phyloP scores from a whole-genome alignment of 2,888 invertebrate genomes.

The Lacanobia oleracea region DNA sequence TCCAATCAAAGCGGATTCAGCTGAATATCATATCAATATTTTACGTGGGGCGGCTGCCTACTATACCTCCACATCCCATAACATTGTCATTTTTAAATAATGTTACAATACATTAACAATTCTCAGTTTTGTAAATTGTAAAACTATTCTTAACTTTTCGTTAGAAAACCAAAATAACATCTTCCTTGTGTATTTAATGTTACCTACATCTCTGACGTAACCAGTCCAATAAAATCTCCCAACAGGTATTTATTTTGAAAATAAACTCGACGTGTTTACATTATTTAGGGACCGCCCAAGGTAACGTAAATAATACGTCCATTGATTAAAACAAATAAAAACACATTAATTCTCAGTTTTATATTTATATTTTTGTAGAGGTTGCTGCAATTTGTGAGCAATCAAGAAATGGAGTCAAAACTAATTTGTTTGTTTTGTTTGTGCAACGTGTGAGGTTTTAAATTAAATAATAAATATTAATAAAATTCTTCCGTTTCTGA shows the following conservation, averaged over 20 bases:
- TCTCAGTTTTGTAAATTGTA: neutral
- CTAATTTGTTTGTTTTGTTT: neutral
- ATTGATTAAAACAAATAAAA: conserved; percentile 52
- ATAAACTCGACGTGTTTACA: conserved; percentile 50
- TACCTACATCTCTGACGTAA: conserved; percentile 32
- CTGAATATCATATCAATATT: too few relatives aligned
- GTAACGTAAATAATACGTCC: conserved; percentile 48
- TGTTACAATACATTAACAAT: neutral
- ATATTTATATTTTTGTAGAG: conserved; percentile 34
- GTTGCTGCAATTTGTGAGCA: conserved; percentile 31
- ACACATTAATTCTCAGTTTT: conserved; percentile 42
- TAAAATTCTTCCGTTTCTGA: too few relatives aligned
- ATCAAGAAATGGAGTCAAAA: neutral
- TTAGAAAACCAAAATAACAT: conserved; percentile 17
- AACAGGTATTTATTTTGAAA: conserved; percentile 61
- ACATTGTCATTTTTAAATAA: too few relatives aligned
- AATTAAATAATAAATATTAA: too few relatives aligned
- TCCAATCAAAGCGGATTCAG: too few relatives aligned
- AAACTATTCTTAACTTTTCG: neutral
- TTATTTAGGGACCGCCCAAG: conserved; percentile 45
- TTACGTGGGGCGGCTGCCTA: too few relatives aligned
- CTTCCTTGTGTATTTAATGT: conserved; percentile 15
- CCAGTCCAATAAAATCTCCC: conserved; percentile 36
- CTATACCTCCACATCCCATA: too few relatives aligned
- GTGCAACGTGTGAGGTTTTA: neutral